phyloP scores from a whole-genome alignment of 2,797 vertebrate species.

The Synaphobranchus kaupii region DNA sequence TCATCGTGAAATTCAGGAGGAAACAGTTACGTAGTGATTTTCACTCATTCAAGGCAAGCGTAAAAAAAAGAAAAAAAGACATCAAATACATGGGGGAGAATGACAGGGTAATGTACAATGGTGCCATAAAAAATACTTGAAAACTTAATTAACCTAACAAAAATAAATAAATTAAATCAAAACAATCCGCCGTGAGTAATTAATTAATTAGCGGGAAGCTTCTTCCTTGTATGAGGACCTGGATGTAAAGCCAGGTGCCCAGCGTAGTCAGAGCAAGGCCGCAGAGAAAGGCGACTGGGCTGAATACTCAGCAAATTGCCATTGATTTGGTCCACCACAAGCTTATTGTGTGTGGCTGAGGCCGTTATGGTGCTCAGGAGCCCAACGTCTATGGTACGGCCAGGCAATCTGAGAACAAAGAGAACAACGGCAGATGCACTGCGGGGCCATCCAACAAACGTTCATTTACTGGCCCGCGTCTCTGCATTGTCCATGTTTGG shows the following conservation, averaged over 20 bases:
- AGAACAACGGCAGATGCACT: neutral
- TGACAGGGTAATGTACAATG: neutral
- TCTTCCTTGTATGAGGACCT: neutral
- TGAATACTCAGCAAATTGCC: conserved; percentile 14
- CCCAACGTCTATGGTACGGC: neutral
- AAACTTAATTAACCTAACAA: neutral
- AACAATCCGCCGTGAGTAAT: neutral
- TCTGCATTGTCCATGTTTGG: too few species aligned
- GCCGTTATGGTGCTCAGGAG: neutral
- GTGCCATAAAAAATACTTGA: neutral
- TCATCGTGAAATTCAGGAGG: neutral
- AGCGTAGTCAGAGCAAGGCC: neutral
- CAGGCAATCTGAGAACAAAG: neutral
- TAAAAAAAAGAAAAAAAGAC: neutral
- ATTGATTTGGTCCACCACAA: conserved; percentile 6
- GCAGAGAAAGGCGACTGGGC: neutral
- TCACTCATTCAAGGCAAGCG: neutral
- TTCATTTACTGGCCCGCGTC: neutral
- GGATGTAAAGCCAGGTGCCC: neutral
- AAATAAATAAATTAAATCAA: neutral
- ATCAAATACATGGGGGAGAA: neutral
- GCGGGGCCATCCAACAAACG: neutral
- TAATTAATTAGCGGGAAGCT: neutral
- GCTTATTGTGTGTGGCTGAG: neutral
- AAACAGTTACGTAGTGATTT: neutral